Conservation (phyloP, 1,140 invertebrate genomes). For the Drosophila ercepeae region DNA sequence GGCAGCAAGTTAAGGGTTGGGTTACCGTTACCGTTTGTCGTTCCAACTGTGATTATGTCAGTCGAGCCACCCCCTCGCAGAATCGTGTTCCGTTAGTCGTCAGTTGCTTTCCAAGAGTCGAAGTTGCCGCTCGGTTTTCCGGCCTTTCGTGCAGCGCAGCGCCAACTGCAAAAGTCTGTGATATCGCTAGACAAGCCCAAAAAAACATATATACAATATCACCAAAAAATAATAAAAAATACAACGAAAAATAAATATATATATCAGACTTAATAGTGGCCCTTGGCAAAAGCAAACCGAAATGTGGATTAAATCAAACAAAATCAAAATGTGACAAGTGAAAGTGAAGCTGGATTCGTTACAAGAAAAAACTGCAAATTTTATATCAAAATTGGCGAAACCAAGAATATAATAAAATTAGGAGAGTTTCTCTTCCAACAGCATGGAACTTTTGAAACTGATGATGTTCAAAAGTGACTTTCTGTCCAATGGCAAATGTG, state of each 20-base stretch:
- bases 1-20: slow-evolving; percentile 76
- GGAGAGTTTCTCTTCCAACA: slow-evolving; percentile 6
- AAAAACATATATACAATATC: background rate
- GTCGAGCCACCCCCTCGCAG: slow-evolving; percentile 41
- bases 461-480: slow-evolving; percentile 84
- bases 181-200: slow-evolving; percentile 57
- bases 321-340: slow-evolving; percentile 52
- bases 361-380: background rate
- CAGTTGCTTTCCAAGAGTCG: slow-evolving; percentile 80
- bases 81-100: slow-evolving; percentile 43
- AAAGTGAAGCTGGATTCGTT: slow-evolving; percentile 26
- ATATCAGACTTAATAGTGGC: background rate
- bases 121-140: slow-evolving; percentile 60
- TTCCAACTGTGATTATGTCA: slow-evolving; percentile 79
- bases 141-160: slow-evolving; percentile 35
- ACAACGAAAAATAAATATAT: background rate
- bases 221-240: slow-evolving; percentile 1
- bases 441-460: slow-evolving; percentile 83
- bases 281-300: slow-evolving; percentile 32
- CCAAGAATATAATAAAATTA: background rate
- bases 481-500: slow-evolving; percentile 81
- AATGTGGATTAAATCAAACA: slow-evolving; percentile 35
- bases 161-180: slow-evolving; percentile 50
- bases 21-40: slow-evolving; percentile 20
- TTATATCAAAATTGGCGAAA: slow-evolving; percentile 8